Conservation (phyloP, 2,797 vertebrate species). For the Anguilla pacifica region DNA sequence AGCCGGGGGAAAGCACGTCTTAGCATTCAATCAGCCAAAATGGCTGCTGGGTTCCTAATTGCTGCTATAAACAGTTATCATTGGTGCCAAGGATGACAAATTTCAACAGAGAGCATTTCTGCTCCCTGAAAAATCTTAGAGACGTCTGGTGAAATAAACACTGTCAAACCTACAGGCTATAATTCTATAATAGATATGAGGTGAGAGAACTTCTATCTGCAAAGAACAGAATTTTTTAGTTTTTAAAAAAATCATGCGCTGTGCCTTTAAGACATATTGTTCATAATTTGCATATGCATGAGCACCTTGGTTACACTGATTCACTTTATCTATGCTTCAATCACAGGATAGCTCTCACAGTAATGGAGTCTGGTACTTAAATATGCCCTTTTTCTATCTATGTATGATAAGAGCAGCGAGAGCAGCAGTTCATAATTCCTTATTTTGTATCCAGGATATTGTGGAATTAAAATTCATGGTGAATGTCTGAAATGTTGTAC, state of each 20-base stretch:
- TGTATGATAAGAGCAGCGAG: background rate
- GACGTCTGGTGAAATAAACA: too few species aligned
- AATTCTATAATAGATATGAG: background rate
- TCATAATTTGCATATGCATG: background rate
- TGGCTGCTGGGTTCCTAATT: background rate
- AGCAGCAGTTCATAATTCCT: background rate
- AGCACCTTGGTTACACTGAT: background rate
- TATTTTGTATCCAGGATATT: background rate
- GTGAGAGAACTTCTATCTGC: background rate
- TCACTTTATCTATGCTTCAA: background rate
- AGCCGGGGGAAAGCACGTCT: background rate
- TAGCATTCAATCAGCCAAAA: background rate
- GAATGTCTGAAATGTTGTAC: background rate
- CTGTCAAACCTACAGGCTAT: background rate
- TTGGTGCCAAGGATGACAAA: background rate
- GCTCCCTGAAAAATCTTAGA: too few species aligned
- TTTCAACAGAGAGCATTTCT: background rate
- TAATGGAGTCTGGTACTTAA: background rate
- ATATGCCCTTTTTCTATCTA: background rate
- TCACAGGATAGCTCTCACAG: background rate
- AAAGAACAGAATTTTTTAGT: background rate
- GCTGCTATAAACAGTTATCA: background rate
- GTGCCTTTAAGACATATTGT: background rate
- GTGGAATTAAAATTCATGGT: background rate
- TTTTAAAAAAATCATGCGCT: background rate